Evolutionary conservation across 2,888 invertebrate genomes (phyloP).

Genomic region (Lithophane semibrunnea): DNA sequence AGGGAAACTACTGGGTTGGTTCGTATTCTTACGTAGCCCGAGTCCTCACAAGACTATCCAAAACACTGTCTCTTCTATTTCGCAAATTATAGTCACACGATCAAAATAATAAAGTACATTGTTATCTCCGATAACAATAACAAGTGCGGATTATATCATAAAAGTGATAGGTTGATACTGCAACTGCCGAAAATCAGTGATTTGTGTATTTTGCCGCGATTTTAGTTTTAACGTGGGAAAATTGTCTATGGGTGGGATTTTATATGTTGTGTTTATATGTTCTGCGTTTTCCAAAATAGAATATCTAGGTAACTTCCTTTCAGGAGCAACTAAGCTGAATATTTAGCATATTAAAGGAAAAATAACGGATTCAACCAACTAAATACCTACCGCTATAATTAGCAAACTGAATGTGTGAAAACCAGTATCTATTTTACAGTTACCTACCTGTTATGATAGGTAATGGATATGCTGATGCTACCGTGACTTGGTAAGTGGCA

Average conservation of each 20-base stretch:
- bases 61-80: slow-evolving; percentile 9
- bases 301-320: not conserved
- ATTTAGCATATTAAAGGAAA: not conserved
- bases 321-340: not conserved
- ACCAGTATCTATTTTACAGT: not conserved
- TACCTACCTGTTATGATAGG: not conserved
- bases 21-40: not conserved
- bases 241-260: slow-evolving; percentile 2
- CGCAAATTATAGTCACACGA: slow-evolving; percentile 21
- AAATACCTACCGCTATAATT: not conserved
- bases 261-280: not conserved
- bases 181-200: slow-evolving; percentile 57
- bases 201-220: slow-evolving; percentile 21
- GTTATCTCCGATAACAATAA: slow-evolving; percentile 43
- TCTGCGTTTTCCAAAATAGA: not conserved
- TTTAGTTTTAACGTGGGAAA: slow-evolving; percentile 32
- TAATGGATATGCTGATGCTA: not conserved
- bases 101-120: not conserved
- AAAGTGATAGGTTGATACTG: slow-evolving; percentile 83
- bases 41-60: not conserved
- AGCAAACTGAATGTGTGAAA: not conserved
- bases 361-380: not conserved
- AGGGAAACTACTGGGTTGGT: not conserved
- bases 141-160: slow-evolving; percentile 67
- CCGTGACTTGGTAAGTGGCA: not conserved